These are phyloP conservation scores for Globia sparganii DNA, from an alignment of 2,888 invertebrate species.

Conservation along the genomic window DNA sequence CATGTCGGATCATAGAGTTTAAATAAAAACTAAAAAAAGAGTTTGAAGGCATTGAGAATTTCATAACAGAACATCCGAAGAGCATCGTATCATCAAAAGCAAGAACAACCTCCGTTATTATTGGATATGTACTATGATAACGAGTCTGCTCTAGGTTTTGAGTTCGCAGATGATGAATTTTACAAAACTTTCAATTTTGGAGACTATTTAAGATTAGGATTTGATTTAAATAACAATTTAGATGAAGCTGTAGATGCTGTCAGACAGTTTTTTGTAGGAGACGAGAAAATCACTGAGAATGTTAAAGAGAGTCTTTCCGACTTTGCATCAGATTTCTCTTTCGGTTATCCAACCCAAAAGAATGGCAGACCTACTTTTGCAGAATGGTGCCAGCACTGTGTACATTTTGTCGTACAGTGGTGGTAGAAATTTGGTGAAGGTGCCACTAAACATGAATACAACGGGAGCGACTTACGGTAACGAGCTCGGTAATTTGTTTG, in stretches of 20 bases:
- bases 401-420: slow-evolving; percentile 56
- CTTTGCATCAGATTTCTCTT: slow-evolving; percentile 36
- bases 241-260: slow-evolving; percentile 23
- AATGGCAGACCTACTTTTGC: slow-evolving; percentile 23
- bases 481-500: slow-evolving; percentile 62
- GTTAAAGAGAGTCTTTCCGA: slow-evolving; percentile 21
- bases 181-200: slow-evolving; percentile 14
- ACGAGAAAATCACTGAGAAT: slow-evolving; percentile 32
- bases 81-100: slow-evolving; percentile 35
- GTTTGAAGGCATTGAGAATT: slow-evolving; percentile 46
- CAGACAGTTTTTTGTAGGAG: slow-evolving; percentile 51
- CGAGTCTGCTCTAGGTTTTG: slow-evolving; percentile 25
- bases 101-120: slow-evolving; percentile 30
- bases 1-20: too few relatives aligned
- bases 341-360: slow-evolving; percentile 41
- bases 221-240: slow-evolving; percentile 29
- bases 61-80: slow-evolving; percentile 42
- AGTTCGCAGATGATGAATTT: background rate
- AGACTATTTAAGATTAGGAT: slow-evolving; percentile 10
- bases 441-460: background rate
- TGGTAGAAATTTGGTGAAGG: slow-evolving; percentile 25
- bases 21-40: too few relatives aligned
- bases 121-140: slow-evolving; percentile 48
- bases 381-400: slow-evolving; percentile 29
- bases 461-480: slow-evolving; percentile 56